Evolutionary conservation across 2,113 vertebrate species (phyloP).

Genomic region (Vanacampus margaritifer): DNA sequence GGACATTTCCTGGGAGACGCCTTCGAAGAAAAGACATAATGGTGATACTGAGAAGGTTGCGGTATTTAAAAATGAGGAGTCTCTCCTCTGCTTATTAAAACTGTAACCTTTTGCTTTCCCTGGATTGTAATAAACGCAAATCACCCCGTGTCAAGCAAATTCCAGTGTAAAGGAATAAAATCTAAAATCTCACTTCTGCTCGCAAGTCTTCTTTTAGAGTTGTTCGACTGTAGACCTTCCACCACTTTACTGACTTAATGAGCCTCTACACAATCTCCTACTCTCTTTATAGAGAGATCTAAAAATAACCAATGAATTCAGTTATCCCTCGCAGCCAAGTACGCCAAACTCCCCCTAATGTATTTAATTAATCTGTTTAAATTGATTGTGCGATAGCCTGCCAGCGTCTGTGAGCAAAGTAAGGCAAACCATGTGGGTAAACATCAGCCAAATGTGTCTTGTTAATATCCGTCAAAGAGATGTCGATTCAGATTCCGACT

Average conservation of each 20-base stretch:
- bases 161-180: conserved; percentile 24
- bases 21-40: conserved; percentile 46
- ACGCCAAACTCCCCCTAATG: conserved; percentile 40
- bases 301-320: conserved; percentile 57
- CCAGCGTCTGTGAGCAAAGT: neutral
- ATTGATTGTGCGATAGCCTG: conserved; percentile 7
- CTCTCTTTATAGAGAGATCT: conserved; percentile 34
- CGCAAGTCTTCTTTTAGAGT: conserved; percentile 26
- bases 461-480: neutral
- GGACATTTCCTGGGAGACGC: conserved; percentile 38
- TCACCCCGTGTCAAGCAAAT: conserved; percentile 25
- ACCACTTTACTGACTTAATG: conserved; percentile 48
- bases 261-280: conserved; percentile 41
- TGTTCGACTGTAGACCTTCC: conserved; percentile 25
- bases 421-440: neutral
- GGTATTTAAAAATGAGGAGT: conserved; percentile 45
- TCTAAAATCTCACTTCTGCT: conserved; percentile 24
- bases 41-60: conserved; percentile 33
- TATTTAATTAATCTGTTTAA: conserved; percentile 51
- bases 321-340: conserved; percentile 43
- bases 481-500: neutral
- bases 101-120: conserved; percentile 44
- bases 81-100: conserved; percentile 32
- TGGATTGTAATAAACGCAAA: conserved; percentile 27
- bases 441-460: neutral